Evolutionary conservation across 2,113 vertebrate genomes (phyloP).

Genomic region (Sphyrna mokarran): DNA sequence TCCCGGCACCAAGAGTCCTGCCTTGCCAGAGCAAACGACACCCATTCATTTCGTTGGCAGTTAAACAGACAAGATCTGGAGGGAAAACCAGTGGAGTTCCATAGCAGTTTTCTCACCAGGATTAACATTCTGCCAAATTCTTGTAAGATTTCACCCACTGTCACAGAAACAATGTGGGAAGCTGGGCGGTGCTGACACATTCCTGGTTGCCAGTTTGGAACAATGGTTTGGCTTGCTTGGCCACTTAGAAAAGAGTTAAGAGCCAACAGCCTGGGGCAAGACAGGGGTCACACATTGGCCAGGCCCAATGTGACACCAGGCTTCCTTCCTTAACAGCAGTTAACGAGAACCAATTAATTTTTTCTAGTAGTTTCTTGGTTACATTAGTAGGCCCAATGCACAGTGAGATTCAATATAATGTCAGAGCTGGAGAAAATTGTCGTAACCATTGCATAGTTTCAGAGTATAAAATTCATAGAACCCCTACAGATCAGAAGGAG

Average conservation of each 20-base stretch:
- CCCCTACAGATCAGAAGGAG: background rate
- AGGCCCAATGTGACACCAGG: background rate
- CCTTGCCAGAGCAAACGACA: too few species aligned
- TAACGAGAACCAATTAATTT: background rate
- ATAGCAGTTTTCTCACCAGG: too few species aligned
- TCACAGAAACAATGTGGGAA: background rate
- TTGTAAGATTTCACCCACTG: too few species aligned
- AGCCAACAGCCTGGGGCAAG: background rate
- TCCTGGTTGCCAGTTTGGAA: background rate
- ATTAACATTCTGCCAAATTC: too few species aligned
- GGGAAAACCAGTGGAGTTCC: too few species aligned
- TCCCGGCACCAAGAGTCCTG: too few species aligned
- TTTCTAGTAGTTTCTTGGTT: background rate
- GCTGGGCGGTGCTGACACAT: background rate
- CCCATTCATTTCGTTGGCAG: too few species aligned
- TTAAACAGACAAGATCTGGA: too few species aligned
- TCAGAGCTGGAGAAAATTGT: background rate
- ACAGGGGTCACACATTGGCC: background rate
- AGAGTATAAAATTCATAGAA: background rate
- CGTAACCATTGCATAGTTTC: background rate
- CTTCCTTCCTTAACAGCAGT: background rate
- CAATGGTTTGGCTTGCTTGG: background rate
- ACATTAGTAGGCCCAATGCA: background rate
- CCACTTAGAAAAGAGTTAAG: background rate
- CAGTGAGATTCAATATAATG: background rate